phyloP scores from a whole-genome alignment of 2,888 invertebrate genomes.

The Ctenicera cuprea region DNA sequence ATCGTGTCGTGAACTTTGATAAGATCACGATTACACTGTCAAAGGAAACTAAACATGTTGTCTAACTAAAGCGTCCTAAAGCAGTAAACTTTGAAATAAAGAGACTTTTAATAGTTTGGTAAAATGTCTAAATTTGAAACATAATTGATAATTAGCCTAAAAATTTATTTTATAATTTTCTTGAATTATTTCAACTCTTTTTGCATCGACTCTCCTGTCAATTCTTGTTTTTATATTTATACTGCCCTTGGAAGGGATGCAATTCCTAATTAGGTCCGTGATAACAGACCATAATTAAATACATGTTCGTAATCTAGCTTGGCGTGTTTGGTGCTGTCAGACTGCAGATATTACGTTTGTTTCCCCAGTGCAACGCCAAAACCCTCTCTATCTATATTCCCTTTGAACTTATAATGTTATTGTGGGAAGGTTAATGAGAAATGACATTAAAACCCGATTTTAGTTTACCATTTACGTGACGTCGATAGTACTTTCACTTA shows the following conservation, averaged over 20 bases:
- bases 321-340: neutral
- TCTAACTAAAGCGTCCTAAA: too few species aligned
- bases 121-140: too few species aligned
- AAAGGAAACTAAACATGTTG: too few species aligned
- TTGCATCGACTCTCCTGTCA: too few species aligned
- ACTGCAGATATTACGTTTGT: neutral
- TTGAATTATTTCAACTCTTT: too few species aligned
- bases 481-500: conserved; percentile 5
- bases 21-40: neutral
- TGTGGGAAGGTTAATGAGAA: conserved; percentile 10
- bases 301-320: too few species aligned
- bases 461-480: conserved; percentile 2
- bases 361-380: neutral
- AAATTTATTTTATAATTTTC: too few species aligned
- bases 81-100: too few species aligned
- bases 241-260: neutral
- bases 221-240: too few species aligned
- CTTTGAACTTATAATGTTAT: conserved; percentile 17
- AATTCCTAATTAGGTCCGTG: neutral
- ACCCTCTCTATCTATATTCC: neutral
- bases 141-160: too few species aligned
- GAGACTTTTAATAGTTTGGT: too few species aligned
- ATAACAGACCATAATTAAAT: neutral
- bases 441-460: conserved; percentile 11
- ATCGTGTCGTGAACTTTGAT: conserved; percentile 1